Percentiles rank a stretch among this genome's conserved stretches.
These are phyloP conservation scores for Melanotaenia boesemani DNA, from an alignment of 2,797 vertebrate species.

Conservation along the genomic window DNA sequence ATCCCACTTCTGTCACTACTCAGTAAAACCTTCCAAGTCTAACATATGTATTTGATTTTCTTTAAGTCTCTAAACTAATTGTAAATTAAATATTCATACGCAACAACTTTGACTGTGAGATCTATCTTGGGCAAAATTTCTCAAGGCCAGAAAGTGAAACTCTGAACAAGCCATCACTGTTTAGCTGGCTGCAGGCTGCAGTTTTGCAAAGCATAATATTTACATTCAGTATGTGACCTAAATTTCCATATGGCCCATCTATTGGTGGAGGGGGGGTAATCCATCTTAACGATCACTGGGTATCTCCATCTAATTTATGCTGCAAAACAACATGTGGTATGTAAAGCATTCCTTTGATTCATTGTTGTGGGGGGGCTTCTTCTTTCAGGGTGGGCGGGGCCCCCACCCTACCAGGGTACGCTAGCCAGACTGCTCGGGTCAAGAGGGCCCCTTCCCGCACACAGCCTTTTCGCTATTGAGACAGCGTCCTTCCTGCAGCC, in stretches of 20 bases:
- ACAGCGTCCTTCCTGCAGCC: slow-evolving; percentile 66
- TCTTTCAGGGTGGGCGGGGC: slow-evolving; percentile 41
- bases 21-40: not conserved
- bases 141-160: slow-evolving; percentile 10
- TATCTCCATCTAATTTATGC: slow-evolving; percentile 70
- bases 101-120: not conserved
- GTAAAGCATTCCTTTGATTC: slow-evolving; percentile 79
- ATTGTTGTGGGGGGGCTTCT: slow-evolving; percentile 63
- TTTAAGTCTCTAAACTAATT: not conserved
- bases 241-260: slow-evolving; percentile 69
- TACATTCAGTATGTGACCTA: slow-evolving; percentile 75
- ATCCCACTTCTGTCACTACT: not conserved
- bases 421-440: slow-evolving; percentile 71
- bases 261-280: slow-evolving; percentile 58
- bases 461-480: slow-evolving; percentile 47
- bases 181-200: slow-evolving; percentile 11
- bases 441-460: slow-evolving; percentile 67
- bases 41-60: not conserved
- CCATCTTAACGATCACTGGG: slow-evolving; percentile 67
- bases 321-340: slow-evolving; percentile 78
- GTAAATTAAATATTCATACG: not conserved
- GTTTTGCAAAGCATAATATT: slow-evolving; percentile 69
- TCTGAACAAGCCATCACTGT: slow-evolving; percentile 3
- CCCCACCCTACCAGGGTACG: slow-evolving; percentile 33
- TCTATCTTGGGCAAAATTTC: not conserved